A percentile compares a stretch with the other conserved stretches of the same genome.
Evolutionary conservation across 2,113 vertebrate species (phyloP).

Genomic region (Hipposideros armiger): DNA sequence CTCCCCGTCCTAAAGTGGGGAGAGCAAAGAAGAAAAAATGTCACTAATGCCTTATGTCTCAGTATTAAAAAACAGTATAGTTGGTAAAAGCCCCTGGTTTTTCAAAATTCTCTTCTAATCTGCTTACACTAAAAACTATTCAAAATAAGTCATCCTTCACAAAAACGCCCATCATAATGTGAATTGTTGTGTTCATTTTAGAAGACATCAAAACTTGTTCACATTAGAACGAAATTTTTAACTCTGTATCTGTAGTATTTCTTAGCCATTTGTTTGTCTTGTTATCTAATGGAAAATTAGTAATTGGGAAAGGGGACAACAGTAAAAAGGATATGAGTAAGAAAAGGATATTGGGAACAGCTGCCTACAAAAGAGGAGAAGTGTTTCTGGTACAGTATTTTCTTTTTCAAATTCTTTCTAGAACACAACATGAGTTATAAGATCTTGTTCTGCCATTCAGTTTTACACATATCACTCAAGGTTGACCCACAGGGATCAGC

Average conservation of each 20-base stretch:
- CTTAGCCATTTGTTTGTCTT: constrained; percentile 12
- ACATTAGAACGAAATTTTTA: not conserved
- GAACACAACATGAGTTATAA: not conserved
- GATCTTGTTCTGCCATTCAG: not conserved
- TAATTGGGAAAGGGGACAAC: not conserved
- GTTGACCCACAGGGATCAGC: not conserved
- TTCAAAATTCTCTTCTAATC: constrained; percentile 9
- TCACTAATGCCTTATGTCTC: not conserved
- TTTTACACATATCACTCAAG: not conserved
- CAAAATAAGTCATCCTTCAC: not conserved
- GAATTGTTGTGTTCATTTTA: not conserved
- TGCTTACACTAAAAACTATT: constrained; percentile 40
- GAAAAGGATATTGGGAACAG: constrained; percentile 45
- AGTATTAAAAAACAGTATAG: not conserved
- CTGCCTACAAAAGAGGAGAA: not conserved
- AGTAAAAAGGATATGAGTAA: not conserved
- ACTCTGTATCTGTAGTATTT: not conserved
- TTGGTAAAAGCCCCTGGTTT: not conserved
- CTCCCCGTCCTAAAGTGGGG: not conserved
- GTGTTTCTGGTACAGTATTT: not conserved
- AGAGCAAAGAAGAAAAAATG: not conserved
- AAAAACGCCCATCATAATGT: not conserved
- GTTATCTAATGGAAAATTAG: not conserved
- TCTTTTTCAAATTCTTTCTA: constrained; percentile 13
- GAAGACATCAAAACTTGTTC: not conserved